Conservation (phyloP, 2,888 invertebrate species). For the Cyclophora albipunctata region DNA sequence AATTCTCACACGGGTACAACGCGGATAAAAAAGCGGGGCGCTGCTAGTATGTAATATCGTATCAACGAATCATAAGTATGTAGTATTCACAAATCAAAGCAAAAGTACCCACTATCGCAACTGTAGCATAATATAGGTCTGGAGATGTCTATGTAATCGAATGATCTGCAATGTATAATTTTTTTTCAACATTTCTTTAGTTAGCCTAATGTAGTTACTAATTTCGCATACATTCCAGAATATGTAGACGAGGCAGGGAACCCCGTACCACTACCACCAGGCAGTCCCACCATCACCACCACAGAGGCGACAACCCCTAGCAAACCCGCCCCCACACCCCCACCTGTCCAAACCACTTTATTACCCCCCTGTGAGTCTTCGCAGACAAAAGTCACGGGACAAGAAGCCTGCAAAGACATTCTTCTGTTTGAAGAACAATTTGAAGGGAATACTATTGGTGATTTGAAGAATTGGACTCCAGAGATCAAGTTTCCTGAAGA, state of each 20-base stretch:
- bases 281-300: constrained; percentile 13
- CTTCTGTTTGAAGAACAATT: constrained; percentile 79
- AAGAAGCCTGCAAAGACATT: constrained; percentile 62
- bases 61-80: too few species aligned
- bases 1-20: too few species aligned
- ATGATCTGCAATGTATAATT: too few species aligned
- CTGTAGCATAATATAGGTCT: too few species aligned
- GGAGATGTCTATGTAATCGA: too few species aligned
- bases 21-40: too few species aligned
- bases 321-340: constrained; percentile 3
- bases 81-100: too few species aligned
- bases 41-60: too few species aligned
- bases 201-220: too few species aligned
- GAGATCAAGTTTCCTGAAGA: constrained; percentile 74
- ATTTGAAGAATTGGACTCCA: constrained; percentile 61
- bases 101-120: too few species aligned
- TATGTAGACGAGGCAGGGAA: constrained; percentile 51
- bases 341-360: constrained; percentile 9
- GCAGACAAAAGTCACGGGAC: constrained; percentile 37
- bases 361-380: constrained; percentile 33
- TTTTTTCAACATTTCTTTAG: too few species aligned
- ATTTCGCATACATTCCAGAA: constrained; percentile 30
- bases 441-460: constrained; percentile 34
- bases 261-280: constrained; percentile 22
- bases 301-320: constrained; percentile 2